Evolutionary conservation across 1,140 invertebrate species (phyloP).

Genomic region (roundworm (Caenorhabditis elegans)): DNA sequence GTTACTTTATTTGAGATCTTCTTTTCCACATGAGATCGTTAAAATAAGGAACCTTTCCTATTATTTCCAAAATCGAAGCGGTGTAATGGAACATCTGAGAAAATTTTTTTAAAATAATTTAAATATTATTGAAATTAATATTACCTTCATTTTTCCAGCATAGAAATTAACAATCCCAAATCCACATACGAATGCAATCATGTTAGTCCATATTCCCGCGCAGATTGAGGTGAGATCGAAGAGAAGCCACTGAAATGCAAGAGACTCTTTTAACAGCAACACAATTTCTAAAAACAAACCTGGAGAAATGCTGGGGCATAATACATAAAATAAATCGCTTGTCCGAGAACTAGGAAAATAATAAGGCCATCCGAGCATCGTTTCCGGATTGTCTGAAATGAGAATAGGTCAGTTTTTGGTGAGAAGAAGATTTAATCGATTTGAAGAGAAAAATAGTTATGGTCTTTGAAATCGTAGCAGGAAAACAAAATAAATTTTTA

Average conservation of each 20-base stretch:
- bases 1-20: constrained; percentile 10
- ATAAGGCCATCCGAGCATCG: constrained; percentile 16
- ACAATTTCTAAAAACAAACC: background rate
- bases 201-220: constrained; percentile 41
- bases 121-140: background rate
- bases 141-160: background rate
- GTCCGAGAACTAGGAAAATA: constrained; percentile 13
- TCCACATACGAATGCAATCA: constrained; percentile 43
- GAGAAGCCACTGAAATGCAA: constrained; percentile 36
- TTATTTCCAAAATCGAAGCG: background rate
- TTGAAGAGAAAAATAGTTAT: too few species aligned
- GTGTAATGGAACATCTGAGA: background rate
- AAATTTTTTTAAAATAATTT: background rate
- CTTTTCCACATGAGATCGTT: constrained; percentile 10
- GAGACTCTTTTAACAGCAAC: background rate
- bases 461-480: too few species aligned
- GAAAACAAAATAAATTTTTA: too few species aligned
- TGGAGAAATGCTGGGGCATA: constrained; percentile 35
- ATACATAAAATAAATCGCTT: constrained; percentile 40
- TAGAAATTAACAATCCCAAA: constrained; percentile 35
- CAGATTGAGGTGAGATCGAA: constrained; percentile 33
- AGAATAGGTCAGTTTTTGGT: too few species aligned
- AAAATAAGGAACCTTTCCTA: background rate
- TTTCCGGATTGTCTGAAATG: constrained; percentile 18
- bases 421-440: too few species aligned